A percentile compares a stretch with the other conserved stretches of the same genome.
phyloP scores from a whole-genome alignment of 2,797 vertebrate species.

The Channa striata region DNA sequence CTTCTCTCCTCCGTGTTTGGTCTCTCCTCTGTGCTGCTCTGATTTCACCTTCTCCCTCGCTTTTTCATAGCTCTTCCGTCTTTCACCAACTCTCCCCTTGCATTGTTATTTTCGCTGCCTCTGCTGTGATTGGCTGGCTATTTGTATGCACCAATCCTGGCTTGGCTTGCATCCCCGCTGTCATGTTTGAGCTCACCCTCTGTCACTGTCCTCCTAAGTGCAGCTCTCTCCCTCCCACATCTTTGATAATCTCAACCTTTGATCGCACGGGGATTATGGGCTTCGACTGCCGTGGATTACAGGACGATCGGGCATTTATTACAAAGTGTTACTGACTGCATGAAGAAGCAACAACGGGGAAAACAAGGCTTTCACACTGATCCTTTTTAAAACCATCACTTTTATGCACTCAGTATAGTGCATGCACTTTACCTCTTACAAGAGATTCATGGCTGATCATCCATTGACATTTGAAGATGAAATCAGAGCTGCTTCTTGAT shows the following conservation, averaged over 20 bases:
- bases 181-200: slow-evolving; percentile 63
- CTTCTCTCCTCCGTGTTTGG: slow-evolving; percentile 57
- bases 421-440: background rate
- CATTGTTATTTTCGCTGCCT: slow-evolving; percentile 75
- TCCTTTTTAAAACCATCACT: slow-evolving; percentile 29
- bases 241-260: slow-evolving; percentile 77
- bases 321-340: slow-evolving; percentile 21
- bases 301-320: slow-evolving; percentile 62
- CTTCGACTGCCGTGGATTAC: slow-evolving; percentile 72
- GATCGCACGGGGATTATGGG: slow-evolving; percentile 77
- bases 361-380: slow-evolving; percentile 18
- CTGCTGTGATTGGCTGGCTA: slow-evolving; percentile 82
- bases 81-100: slow-evolving; percentile 70
- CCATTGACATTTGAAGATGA: slow-evolving; percentile 16
- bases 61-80: slow-evolving; percentile 79
- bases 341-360: slow-evolving; percentile 3
- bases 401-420: slow-evolving; percentile 1
- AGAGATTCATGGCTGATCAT: slow-evolving; percentile 20
- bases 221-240: slow-evolving; percentile 66
- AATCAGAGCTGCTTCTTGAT: background rate
- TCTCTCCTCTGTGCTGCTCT: slow-evolving; percentile 63
- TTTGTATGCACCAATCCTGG: slow-evolving; percentile 84
- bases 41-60: slow-evolving; percentile 76
- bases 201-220: slow-evolving; percentile 58
- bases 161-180: slow-evolving; percentile 33